A percentile compares a stretch with the other conserved stretches of the same genome.
Evolutionary conservation across 2,888 invertebrate species (phyloP).

Genomic region (Perithous albicinctus): DNA sequence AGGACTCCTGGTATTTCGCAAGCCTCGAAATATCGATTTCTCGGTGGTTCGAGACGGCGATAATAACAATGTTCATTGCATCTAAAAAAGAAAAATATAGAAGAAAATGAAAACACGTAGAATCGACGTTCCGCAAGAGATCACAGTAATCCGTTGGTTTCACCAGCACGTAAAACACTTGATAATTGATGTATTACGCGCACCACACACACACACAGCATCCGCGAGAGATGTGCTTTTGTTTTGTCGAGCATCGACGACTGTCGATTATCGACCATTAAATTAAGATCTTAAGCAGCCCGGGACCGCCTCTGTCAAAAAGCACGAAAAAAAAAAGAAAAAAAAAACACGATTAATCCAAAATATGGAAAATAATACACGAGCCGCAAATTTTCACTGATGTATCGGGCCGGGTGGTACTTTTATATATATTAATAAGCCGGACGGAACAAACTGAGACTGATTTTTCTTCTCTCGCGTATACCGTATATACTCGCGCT

Average conservation of each 20-base stretch:
- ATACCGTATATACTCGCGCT: too few relatives aligned
- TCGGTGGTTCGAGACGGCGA: background rate
- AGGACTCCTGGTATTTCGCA: too few relatives aligned
- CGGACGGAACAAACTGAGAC: constrained; percentile 6
- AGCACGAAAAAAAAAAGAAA: background rate
- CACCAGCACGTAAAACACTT: background rate
- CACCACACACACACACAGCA: background rate
- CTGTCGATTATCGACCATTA: background rate
- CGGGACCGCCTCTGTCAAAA: background rate
- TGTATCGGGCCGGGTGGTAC: background rate
- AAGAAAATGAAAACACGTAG: too few relatives aligned
- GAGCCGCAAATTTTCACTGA: background rate
- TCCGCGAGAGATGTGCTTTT: background rate
- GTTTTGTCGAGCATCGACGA: background rate
- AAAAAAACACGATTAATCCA: background rate
- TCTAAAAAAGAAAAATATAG: background rate
- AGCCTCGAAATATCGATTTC: background rate
- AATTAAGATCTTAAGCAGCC: background rate
- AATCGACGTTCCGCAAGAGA: background rate
- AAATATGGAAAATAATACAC: background rate
- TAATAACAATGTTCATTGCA: background rate
- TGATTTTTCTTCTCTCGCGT: constrained; percentile 1
- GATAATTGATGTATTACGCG: background rate
- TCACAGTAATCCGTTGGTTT: background rate
- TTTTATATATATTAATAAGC: too few relatives aligned